phyloP scores from a whole-genome alignment of 1,140 invertebrate genomes.

The Scaptomyza graminum region DNA sequence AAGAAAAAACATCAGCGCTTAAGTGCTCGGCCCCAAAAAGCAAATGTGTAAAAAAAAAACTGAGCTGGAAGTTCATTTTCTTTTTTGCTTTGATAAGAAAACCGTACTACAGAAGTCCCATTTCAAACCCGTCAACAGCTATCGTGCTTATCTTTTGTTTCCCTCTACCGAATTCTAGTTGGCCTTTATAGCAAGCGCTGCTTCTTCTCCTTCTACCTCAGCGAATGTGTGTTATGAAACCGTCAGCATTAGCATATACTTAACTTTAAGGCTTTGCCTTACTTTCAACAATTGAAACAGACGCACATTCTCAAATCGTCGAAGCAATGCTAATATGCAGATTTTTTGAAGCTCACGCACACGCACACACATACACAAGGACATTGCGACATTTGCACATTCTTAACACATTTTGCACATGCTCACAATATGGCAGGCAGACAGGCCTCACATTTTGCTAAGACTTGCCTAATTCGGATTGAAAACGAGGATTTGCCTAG shows the following conservation, averaged over 20 bases:
- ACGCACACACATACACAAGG: not conserved
- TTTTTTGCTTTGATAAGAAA: not conserved
- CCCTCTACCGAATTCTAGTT: slow-evolving; percentile 21
- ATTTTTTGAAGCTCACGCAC: slow-evolving; percentile 21
- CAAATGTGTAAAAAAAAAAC: too few relatives aligned
- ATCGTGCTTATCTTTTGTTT: slow-evolving; percentile 5
- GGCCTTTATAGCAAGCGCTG: slow-evolving; percentile 1
- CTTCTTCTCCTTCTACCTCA: slow-evolving; percentile 4
- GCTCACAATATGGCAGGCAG: not conserved
- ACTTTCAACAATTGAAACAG: slow-evolving; percentile 12
- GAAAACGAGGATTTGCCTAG: slow-evolving; percentile 44
- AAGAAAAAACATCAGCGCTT: too few relatives aligned
- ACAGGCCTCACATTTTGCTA: slow-evolving; percentile 14
- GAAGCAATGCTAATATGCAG: slow-evolving; percentile 13
- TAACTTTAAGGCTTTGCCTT: not conserved
- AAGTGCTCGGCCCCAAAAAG: too few relatives aligned
- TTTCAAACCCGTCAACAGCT: not conserved
- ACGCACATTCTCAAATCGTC: slow-evolving; percentile 1
- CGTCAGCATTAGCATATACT: not conserved
- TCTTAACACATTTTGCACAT: slow-evolving; percentile 19
- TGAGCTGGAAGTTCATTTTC: too few relatives aligned
- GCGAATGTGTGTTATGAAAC: not conserved
- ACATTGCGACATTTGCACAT: slow-evolving; percentile 28
- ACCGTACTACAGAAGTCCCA: not conserved
- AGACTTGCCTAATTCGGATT: slow-evolving; percentile 38